These are phyloP conservation scores for Diprion similis DNA, from an alignment of 1,140 invertebrate species.

Conservation along the genomic window DNA sequence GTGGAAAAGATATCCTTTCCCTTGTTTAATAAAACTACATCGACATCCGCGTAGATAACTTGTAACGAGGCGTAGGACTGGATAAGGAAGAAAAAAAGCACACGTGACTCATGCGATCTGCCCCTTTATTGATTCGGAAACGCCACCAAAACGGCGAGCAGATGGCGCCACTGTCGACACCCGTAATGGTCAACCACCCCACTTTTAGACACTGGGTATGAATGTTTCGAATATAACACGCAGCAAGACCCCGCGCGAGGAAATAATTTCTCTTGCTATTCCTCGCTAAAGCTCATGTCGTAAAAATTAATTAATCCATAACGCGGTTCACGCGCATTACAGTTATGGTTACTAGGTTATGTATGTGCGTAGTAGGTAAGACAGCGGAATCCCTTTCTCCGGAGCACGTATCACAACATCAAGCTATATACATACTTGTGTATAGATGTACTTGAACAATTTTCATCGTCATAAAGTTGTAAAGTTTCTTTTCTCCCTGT, in stretches of 20 bases:
- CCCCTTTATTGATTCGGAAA: slow-evolving; percentile 3
- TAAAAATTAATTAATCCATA: no score
- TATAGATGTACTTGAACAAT: not conserved
- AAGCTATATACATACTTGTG: not conserved
- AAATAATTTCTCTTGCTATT: not conserved
- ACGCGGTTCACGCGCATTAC: no score
- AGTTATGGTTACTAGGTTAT: no score
- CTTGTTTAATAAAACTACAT: no score
- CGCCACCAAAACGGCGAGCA: not conserved
- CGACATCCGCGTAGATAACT: not conserved
- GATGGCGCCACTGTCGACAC: not conserved
- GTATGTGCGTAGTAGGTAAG: no score
- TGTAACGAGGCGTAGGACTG: not conserved
- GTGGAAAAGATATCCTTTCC: no score
- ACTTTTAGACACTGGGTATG: not conserved
- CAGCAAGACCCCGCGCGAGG: not conserved
- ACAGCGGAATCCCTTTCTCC: not conserved
- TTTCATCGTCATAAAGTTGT: not conserved
- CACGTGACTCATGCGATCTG: not conserved
- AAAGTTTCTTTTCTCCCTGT: not conserved
- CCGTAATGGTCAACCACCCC: no score
- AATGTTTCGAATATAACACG: not conserved
- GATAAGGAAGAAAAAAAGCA: not conserved
- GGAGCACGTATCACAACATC: not conserved
- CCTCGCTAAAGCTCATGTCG: not conserved